These are phyloP conservation scores for Octomys mimax DNA, from an alignment of 2,797 vertebrate species.

Conservation along the genomic window DNA sequence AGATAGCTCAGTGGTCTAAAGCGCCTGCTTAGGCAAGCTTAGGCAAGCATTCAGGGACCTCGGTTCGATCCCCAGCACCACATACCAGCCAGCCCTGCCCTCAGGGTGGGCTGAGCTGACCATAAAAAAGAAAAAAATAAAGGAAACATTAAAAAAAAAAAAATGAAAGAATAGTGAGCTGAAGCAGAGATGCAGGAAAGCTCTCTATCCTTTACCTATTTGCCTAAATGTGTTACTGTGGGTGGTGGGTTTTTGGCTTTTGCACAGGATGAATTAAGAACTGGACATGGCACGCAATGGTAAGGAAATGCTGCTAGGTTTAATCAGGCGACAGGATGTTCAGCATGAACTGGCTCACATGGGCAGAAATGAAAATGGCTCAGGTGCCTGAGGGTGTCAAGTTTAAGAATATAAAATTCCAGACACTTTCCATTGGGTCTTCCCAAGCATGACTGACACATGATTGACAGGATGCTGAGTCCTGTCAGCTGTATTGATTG, in stretches of 20 bases:
- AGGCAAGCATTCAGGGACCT: too few species aligned
- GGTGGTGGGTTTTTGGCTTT: neutral
- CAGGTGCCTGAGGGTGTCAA: neutral
- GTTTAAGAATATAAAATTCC: neutral
- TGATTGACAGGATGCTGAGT: neutral
- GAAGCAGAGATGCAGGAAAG: neutral
- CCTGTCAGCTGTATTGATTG: neutral
- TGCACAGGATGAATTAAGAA: neutral
- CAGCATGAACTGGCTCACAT: neutral
- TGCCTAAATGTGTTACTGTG: neutral
- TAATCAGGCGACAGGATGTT: neutral
- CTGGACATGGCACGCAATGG: neutral
- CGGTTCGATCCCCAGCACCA: too few species aligned
- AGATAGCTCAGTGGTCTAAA: too few species aligned
- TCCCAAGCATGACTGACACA: neutral
- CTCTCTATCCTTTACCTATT: neutral
- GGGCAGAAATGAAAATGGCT: neutral
- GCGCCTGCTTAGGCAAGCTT: too few species aligned
- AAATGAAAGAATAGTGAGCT: neutral
- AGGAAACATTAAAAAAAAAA: too few species aligned
- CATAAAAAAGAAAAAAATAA: too few species aligned
- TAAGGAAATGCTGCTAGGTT: neutral
- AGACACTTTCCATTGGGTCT: neutral
- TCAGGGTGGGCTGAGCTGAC: too few species aligned
- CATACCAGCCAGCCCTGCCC: too few species aligned